Evolutionary conservation across 2,113 vertebrate species (phyloP), one percentile per base, ranked within the genome.

Genomic region (Nannobrachium achirus): DNA sequence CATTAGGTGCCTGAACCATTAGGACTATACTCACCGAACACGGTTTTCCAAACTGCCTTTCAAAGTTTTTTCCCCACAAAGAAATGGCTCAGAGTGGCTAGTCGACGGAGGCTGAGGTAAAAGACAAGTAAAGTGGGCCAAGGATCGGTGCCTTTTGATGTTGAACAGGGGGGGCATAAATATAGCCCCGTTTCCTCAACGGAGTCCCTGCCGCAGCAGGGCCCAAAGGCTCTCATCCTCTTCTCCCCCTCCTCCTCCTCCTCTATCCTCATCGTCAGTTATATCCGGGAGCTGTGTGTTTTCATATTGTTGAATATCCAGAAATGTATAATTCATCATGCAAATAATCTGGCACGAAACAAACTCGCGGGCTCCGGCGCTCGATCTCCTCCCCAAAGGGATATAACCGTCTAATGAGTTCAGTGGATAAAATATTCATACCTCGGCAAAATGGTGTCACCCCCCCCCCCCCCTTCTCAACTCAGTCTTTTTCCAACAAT

Each of bases 341-440:
- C 33, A 69, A 75, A 49, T 69, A 75, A 68, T 66, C 74, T 66
- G 74, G 42, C 62, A 62, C 46, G 56, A 77, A 68, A 76, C 56
- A 70, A 50, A 65, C 51, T 20, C 25, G 13, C 15, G 10, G 10
- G 19, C 25, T 33, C 25, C 25, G 25, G 25, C 25, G 25, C 25
- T 33, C 25, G 25, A 33, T 33, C 25, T 33, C 6, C n/a, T 58
- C 39, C 66, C 59, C 45, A 64, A 20, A 68, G 60, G 59, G 44
- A 68, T 58, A 63, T 58, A 63, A 33, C 64, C 50, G 25, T 65
- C 56, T 70, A 68, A 75, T 52, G 46, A 69, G 55, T 75, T 69
- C 60, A 69, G 40, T 52, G 33, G 56, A 45, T 69, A 56, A 63
- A 59, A 64, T 75, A 69, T 64, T 66, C 51, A 60, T 73, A 58